Conservation (phyloP, 2,888 invertebrate genomes). For the Camponotus fellah region DNA sequence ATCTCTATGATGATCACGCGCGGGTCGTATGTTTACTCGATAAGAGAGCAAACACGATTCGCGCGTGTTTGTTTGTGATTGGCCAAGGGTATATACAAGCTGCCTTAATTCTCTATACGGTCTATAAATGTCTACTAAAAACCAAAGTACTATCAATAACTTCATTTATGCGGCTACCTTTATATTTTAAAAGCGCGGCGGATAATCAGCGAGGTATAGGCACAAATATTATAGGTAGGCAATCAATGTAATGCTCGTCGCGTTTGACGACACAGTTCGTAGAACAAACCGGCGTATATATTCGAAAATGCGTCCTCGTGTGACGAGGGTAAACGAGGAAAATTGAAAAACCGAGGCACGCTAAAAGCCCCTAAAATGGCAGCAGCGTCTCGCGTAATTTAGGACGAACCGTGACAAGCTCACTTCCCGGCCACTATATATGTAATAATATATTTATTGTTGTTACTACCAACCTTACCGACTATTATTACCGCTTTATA, state of each 20-base stretch:
- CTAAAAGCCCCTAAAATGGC: not conserved
- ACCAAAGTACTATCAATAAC: not conserved
- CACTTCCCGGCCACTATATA: not conserved
- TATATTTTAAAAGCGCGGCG: not conserved
- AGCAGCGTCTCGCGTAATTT: not conserved
- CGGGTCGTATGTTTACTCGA: not conserved
- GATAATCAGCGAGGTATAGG: not conserved
- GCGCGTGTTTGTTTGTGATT: not conserved
- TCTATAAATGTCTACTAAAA: not conserved
- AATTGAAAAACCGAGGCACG: not conserved
- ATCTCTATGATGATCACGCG: not conserved
- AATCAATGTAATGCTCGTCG: not conserved
- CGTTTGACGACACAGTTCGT: not conserved
- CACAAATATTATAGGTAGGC: not conserved
- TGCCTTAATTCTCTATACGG: not conserved
- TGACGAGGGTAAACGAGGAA: not conserved
- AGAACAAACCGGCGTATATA: not conserved
- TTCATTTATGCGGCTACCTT: not conserved
- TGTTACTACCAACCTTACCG: not conserved
- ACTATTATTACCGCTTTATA: slow-evolving; percentile 24
- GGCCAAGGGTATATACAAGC: not conserved
- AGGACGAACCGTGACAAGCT: too few species aligned
- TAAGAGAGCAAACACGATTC: slow-evolving; percentile 18
- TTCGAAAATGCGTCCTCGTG: not conserved
- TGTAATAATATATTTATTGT: slow-evolving; percentile 18